Conservation (phyloP, 2,113 vertebrate genomes). For the Patagioenas fasciata region DNA sequence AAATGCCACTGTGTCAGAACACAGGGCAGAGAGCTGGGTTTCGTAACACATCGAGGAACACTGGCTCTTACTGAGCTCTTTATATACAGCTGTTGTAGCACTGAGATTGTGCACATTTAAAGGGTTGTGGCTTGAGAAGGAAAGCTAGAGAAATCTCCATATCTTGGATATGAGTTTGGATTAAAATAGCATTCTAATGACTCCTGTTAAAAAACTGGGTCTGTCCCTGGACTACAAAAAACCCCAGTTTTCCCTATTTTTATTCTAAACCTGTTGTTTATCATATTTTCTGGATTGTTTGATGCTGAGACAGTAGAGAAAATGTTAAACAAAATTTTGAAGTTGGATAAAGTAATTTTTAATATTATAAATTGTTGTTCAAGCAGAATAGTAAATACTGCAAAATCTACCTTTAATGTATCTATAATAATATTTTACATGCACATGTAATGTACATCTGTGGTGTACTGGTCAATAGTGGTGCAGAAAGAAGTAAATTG, state of each 20-base stretch:
- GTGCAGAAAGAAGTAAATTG: background rate
- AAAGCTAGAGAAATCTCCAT: background rate
- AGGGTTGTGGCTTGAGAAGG: background rate
- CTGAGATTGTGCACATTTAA: background rate
- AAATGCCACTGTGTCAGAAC: background rate
- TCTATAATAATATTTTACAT: background rate
- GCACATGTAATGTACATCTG: background rate
- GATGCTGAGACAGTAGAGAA: background rate
- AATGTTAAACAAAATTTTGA: background rate
- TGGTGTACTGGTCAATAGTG: slow-evolving; percentile 1
- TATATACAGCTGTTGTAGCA: background rate
- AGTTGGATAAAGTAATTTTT: background rate
- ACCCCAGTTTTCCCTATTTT: background rate
- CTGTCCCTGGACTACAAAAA: background rate
- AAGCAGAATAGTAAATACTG: background rate
- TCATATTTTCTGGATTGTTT: background rate
- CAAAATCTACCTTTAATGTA: background rate
- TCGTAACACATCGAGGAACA: fast-evolving
- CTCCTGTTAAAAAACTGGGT: background rate
- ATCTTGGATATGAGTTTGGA: background rate
- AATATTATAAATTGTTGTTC: background rate
- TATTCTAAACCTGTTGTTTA: background rate
- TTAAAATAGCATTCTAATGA: background rate
- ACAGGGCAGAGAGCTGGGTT: background rate
- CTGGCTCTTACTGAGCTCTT: background rate